Conservation (phyloP, 2,797 vertebrate species). For the Eulemur coronatus region DNA sequence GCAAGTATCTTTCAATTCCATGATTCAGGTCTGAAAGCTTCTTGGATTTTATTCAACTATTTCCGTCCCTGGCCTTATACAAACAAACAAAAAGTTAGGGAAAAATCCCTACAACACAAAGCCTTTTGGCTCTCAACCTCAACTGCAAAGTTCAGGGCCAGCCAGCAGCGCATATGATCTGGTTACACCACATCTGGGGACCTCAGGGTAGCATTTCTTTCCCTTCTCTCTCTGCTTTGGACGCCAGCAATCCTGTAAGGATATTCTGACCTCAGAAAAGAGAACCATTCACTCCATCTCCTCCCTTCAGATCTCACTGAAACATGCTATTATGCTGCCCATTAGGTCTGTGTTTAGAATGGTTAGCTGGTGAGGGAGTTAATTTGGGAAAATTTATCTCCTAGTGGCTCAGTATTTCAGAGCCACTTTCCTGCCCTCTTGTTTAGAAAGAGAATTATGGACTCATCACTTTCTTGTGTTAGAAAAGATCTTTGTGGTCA, state of each 20-base stretch:
- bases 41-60: slow-evolving; percentile 31
- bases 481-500: neutral
- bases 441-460: neutral
- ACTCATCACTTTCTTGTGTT: neutral
- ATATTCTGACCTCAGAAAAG: neutral
- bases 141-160: neutral
- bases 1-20: neutral
- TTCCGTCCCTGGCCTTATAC: slow-evolving; percentile 31
- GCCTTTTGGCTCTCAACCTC: neutral
- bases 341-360: slow-evolving; percentile 1
- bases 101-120: neutral
- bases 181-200: neutral
- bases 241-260: neutral
- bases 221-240: neutral
- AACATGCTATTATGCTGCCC: slow-evolving; percentile 17
- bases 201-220: neutral
- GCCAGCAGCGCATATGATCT: neutral
- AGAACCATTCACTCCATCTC: neutral
- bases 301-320: neutral
- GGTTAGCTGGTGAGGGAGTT: slow-evolving; percentile 19
- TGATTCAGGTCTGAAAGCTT: neutral
- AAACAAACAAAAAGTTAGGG: slow-evolving; percentile 40
- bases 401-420: neutral
- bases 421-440: neutral
- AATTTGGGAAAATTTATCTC: slow-evolving; percentile 14